Evolutionary conservation across 2,888 invertebrate genomes (phyloP).

Genomic region (Papilio protenor): DNA sequence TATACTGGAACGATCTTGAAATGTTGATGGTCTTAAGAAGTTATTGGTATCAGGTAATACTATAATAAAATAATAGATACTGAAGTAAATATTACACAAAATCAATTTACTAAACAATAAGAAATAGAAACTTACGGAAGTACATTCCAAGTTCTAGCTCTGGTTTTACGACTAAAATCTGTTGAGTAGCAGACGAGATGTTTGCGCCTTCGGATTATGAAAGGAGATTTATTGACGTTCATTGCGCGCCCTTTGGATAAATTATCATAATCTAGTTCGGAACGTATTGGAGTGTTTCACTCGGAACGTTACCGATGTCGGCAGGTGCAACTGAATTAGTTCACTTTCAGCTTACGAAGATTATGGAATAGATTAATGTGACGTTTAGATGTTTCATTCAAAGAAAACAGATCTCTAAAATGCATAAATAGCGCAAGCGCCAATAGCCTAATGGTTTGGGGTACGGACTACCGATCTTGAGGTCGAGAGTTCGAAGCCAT

Average conservation of each 20-base stretch:
- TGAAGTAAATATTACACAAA: neutral
- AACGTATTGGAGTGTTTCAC: conserved; percentile 45
- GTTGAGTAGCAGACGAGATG: conserved; percentile 53
- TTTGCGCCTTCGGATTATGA: conserved; percentile 52
- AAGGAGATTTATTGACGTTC: conserved; percentile 58
- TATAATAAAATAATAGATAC: too few relatives aligned
- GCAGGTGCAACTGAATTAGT: conserved; percentile 31
- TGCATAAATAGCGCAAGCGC: too few relatives aligned
- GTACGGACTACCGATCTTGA: too few relatives aligned
- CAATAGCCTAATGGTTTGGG: too few relatives aligned
- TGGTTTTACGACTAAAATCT: conserved; percentile 58
- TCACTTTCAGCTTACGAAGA: neutral
- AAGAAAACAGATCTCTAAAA: neutral
- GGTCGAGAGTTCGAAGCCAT: too few relatives aligned
- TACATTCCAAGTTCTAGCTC: conserved; percentile 64
- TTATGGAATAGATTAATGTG: neutral
- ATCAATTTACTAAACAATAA: conserved; percentile 55
- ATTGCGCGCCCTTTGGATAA: conserved; percentile 48
- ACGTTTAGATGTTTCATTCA: neutral
- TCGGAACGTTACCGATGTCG: conserved; percentile 9
- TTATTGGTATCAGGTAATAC: neutral
- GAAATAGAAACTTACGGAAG: conserved; percentile 64
- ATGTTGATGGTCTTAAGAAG: neutral
- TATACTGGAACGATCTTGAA: neutral
- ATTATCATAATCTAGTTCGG: conserved; percentile 51